These are phyloP conservation scores for Cinclus mexicanus DNA, from an alignment of 2,113 vertebrate species.

Conservation along the genomic window DNA sequence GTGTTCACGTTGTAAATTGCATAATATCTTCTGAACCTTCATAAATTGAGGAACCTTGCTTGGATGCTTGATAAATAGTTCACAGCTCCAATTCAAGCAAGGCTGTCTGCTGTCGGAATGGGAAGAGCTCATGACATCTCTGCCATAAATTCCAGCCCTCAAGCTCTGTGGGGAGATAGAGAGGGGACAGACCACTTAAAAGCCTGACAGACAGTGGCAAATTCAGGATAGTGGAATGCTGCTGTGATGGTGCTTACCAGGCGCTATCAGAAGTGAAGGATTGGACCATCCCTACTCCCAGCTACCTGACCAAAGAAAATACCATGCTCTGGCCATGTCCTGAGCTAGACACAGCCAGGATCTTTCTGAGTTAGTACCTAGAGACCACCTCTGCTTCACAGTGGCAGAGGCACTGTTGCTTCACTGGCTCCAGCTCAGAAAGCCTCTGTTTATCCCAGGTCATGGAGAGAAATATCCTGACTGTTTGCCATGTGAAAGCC, in stretches of 20 bases:
- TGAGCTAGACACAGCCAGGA: neutral
- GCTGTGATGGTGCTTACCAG: neutral
- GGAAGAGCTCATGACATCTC: neutral
- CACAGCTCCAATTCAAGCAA: neutral
- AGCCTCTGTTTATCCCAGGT: neutral
- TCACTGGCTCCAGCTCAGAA: neutral
- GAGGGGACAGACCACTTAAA: neutral
- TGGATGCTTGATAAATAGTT: constrained; percentile 27
- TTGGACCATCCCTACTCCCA: neutral
- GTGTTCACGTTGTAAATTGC: constrained; percentile 64
- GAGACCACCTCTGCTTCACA: neutral
- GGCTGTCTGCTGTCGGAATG: neutral
- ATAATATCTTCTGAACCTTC: constrained; percentile 35
- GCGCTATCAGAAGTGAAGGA: neutral
- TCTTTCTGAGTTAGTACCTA: neutral
- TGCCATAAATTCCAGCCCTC: neutral
- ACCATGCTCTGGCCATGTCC: neutral
- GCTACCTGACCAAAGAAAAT: neutral
- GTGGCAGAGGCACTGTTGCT: neutral
- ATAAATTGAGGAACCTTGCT: constrained; percentile 33
- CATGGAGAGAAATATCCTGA: neutral
- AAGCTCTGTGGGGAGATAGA: neutral
- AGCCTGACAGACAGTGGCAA: neutral
- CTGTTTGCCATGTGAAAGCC: neutral
- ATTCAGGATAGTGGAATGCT: neutral